These are phyloP conservation scores for Aurelia sp. DNA, from an alignment of 30 jellyfish, hydroid and myxozoan species.

Conservation along the genomic window DNA sequence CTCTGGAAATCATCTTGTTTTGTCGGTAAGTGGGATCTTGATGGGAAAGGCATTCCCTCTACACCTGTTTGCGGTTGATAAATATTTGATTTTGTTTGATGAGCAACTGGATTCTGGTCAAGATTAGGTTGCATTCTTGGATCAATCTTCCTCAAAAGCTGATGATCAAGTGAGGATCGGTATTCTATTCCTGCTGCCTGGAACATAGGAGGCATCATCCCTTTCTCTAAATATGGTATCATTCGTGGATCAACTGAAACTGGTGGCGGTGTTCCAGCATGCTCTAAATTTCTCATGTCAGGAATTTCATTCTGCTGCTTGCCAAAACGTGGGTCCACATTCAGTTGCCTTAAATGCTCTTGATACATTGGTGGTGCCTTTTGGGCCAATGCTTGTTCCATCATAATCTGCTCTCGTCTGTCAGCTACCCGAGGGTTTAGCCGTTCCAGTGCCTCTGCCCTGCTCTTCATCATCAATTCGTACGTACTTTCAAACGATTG, in stretches of 20 bases:
- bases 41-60: neutral
- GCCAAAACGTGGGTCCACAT: neutral
- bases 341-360: slow-evolving; percentile 3
- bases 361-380: neutral
- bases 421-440: neutral
- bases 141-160: slow-evolving; percentile 26
- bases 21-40: neutral
- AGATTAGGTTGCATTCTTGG: slow-evolving; percentile 13
- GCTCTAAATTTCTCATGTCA: neutral
- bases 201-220: neutral
- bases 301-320: slow-evolving; percentile 2
- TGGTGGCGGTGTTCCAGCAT: slow-evolving; percentile 6
- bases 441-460: slow-evolving; percentile 11
- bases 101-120: neutral
- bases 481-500: neutral
- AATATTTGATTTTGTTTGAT: neutral
- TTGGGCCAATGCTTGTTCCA: slow-evolving; percentile 10
- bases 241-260: slow-evolving; percentile 16
- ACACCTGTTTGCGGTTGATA: neutral
- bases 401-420: slow-evolving; percentile 19
- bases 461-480: neutral
- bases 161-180: slow-evolving; percentile 33
- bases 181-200: slow-evolving; percentile 37
- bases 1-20: neutral
- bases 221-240: slow-evolving; percentile 7